These are phyloP conservation scores for Trididemnum nubilum DNA, from an alignment of 23 tunicate genomes.

Conservation along the genomic window DNA sequence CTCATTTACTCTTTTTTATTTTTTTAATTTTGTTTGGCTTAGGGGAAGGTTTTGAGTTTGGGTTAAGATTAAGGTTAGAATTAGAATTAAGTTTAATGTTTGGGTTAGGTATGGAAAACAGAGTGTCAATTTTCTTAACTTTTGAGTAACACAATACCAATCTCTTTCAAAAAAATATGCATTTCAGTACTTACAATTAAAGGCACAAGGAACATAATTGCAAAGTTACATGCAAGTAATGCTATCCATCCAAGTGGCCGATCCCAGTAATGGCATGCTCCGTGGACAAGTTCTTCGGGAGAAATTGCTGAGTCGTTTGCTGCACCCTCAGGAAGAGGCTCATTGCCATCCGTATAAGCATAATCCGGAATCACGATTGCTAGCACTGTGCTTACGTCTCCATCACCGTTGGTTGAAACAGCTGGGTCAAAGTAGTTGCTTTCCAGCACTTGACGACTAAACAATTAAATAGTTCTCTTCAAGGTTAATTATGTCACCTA, in stretches of 20 bases:
- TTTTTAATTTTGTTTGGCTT: too few relatives aligned
- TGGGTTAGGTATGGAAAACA: too few relatives aligned
- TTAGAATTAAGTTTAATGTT: too few relatives aligned
- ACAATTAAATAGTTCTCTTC: too few relatives aligned
- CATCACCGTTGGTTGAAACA: background rate
- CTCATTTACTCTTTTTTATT: too few relatives aligned
- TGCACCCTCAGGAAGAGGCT: background rate
- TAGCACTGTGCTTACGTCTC: background rate
- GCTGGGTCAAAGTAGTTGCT: too few relatives aligned
- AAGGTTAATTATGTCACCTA: too few relatives aligned
- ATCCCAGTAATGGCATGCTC: conserved; percentile 32
- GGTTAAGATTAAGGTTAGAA: too few relatives aligned
- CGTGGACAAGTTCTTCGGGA: background rate
- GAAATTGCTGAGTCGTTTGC: background rate
- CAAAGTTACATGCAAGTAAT: conserved; percentile 54
- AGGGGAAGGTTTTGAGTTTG: too few relatives aligned
- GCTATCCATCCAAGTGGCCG: conserved; percentile 32
- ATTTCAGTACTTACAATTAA: conserved; percentile 43
- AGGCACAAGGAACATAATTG: conserved; percentile 59
- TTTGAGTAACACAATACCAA: background rate
- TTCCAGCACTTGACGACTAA: too few relatives aligned
- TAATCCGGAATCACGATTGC: background rate
- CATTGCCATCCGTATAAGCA: background rate
- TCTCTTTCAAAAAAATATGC: background rate
- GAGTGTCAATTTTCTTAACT: too few relatives aligned